Percentiles rank a stretch among this genome's conserved stretches.
Conservation (phyloP, 2,797 vertebrate genomes). For the Centropyge bicolor region DNA sequence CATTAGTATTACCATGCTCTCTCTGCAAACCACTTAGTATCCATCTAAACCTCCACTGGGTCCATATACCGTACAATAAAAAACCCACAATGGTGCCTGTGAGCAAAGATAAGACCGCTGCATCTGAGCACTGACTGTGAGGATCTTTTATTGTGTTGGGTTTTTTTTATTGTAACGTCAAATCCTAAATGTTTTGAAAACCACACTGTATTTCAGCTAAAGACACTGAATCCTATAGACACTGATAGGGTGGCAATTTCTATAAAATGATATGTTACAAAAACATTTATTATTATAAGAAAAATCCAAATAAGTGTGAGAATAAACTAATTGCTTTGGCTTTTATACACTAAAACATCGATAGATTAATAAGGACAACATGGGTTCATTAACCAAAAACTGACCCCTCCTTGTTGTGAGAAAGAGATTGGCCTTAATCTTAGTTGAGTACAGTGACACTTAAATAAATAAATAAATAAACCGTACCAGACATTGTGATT, state of each 20-base stretch:
- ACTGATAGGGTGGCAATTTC: background rate
- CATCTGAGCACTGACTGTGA: conserved; percentile 3
- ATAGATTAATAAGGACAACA: background rate
- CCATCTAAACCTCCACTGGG: conserved; percentile 45
- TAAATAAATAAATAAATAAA: background rate
- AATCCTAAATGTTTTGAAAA: background rate
- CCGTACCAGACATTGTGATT: background rate
- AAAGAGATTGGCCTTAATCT: background rate
- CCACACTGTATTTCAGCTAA: background rate
- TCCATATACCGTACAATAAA: conserved; percentile 37
- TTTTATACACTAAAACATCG: background rate
- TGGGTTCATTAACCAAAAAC: background rate
- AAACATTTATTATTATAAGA: background rate
- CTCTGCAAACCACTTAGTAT: conserved; percentile 61
- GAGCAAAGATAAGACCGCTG: conserved; percentile 37
- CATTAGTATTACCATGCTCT: conserved; percentile 57
- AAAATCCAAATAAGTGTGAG: background rate
- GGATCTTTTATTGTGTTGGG: background rate
- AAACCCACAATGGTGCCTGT: conserved; percentile 31
- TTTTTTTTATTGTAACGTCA: background rate
- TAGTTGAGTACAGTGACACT: background rate
- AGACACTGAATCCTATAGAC: background rate
- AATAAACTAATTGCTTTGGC: background rate
- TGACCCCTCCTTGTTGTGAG: background rate
- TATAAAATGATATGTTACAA: background rate